A percentile compares a stretch with the other conserved stretches of the same genome.
phyloP scores from a whole-genome alignment of 2,797 vertebrate species.

The Chiloscyllium punctatum region DNA sequence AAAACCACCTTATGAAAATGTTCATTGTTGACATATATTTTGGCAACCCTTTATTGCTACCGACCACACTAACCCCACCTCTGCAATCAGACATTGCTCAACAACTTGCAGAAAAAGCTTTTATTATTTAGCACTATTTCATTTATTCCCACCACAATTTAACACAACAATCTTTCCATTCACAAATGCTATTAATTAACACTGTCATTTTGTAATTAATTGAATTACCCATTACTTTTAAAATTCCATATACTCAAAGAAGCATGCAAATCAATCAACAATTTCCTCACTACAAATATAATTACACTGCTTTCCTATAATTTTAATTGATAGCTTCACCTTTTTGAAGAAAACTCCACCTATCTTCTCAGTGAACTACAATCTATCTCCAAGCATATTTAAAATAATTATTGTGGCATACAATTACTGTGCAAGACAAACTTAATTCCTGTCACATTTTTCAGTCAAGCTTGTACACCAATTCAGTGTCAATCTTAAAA shows the following conservation, averaged over 20 bases:
- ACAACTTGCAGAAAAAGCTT: slow-evolving; percentile 1
- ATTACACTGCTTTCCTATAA: background rate
- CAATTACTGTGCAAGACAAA: background rate
- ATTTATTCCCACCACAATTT: background rate
- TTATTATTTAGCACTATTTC: background rate
- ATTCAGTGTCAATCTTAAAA: background rate
- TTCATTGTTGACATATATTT: slow-evolving; percentile 3
- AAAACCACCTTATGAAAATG: background rate
- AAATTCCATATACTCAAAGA: background rate
- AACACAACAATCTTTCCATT: background rate
- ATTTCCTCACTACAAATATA: background rate
- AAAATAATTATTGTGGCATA: background rate
- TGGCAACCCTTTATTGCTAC: background rate
- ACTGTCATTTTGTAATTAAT: background rate
- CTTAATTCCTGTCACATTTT: background rate
- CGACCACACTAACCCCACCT: background rate
- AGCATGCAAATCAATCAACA: slow-evolving; percentile 11
- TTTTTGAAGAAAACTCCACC: background rate
- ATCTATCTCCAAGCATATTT: background rate
- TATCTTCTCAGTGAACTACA: background rate
- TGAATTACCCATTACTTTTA: background rate
- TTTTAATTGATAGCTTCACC: background rate
- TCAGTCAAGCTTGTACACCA: background rate
- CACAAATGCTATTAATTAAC: slow-evolving; percentile 9
- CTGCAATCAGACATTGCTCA: background rate